Conservation (phyloP, 2,113 vertebrate species). For the Mustelus asterias region DNA sequence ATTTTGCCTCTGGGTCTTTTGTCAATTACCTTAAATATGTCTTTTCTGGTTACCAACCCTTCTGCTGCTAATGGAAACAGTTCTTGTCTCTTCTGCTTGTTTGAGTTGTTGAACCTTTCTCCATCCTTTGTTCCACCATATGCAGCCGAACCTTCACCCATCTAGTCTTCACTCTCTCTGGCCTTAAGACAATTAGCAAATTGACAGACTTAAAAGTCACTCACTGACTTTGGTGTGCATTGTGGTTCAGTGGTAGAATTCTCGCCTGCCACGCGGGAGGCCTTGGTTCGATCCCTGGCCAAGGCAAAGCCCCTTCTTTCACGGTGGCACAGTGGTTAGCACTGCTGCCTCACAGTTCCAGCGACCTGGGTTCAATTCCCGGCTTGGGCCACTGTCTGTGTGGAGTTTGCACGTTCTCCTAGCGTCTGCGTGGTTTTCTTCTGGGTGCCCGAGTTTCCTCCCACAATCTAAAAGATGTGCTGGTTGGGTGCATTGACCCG, state of each 20-base stretch:
- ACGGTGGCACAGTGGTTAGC: too few relatives aligned
- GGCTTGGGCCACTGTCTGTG: too few relatives aligned
- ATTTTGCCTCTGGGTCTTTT: background rate
- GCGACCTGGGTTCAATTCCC: too few relatives aligned
- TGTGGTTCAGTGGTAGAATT: slow-evolving; percentile 24
- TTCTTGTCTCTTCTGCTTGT: background rate
- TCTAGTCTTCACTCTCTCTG: background rate
- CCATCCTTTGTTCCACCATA: background rate
- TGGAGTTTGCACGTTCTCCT: too few relatives aligned
- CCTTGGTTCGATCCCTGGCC: slow-evolving; percentile 24
- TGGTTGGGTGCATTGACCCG: too few relatives aligned
- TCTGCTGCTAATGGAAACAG: background rate
- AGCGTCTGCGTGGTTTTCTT: too few relatives aligned
- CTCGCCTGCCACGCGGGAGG: slow-evolving; percentile 23
- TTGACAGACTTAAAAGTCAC: background rate
- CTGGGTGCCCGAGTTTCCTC: too few relatives aligned
- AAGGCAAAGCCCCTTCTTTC: background rate
- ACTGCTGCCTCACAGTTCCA: too few relatives aligned
- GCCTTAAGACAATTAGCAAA: background rate
- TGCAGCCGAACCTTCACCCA: background rate
- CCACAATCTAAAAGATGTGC: too few relatives aligned
- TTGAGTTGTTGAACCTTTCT: background rate
- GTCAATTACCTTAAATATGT: background rate
- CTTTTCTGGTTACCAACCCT: background rate
- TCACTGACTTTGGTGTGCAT: too few relatives aligned